phyloP scores from a whole-genome alignment of 2,797 vertebrate species.

The Ctenopoma kingsleyae region DNA sequence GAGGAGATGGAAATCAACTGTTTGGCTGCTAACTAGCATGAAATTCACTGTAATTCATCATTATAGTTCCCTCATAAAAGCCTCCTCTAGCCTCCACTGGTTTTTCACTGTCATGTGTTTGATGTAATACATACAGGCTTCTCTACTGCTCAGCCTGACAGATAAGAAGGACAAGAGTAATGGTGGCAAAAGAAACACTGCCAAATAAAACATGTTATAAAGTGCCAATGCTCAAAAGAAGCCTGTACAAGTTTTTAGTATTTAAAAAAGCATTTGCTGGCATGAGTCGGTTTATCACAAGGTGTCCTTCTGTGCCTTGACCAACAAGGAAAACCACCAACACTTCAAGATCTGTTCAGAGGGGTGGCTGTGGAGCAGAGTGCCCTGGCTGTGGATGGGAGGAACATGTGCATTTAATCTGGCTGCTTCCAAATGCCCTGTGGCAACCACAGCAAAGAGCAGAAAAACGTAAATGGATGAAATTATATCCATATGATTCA shows the following conservation, averaged over 20 bases:
- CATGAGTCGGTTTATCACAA: slow-evolving; percentile 71
- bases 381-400: slow-evolving; percentile 80
- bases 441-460: slow-evolving; percentile 90
- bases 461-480: slow-evolving; percentile 90
- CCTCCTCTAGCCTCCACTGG: slow-evolving; percentile 39
- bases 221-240: slow-evolving; percentile 59
- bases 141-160: slow-evolving; percentile 58
- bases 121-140: slow-evolving; percentile 57
- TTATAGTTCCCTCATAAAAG: slow-evolving; percentile 49
- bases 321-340: slow-evolving; percentile 84
- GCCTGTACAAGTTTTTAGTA: slow-evolving; percentile 63
- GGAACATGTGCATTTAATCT: slow-evolving; percentile 90
- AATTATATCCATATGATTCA: slow-evolving; percentile 92
- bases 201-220: slow-evolving; percentile 60
- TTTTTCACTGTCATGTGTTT: slow-evolving; percentile 61
- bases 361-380: slow-evolving; percentile 79
- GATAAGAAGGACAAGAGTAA: slow-evolving; percentile 41
- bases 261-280: slow-evolving; percentile 47
- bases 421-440: slow-evolving; percentile 88
- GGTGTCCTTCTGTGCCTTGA: slow-evolving; percentile 76
- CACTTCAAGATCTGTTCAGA: slow-evolving; percentile 85
- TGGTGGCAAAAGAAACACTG: slow-evolving; percentile 48
- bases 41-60: slow-evolving; percentile 76
- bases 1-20: slow-evolving; percentile 61
- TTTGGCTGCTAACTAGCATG: slow-evolving; percentile 69